Percentiles rank a stretch among this genome's conserved stretches.
Conservation (phyloP, 2,797 vertebrate genomes). For the Rhinichthys osculus region DNA sequence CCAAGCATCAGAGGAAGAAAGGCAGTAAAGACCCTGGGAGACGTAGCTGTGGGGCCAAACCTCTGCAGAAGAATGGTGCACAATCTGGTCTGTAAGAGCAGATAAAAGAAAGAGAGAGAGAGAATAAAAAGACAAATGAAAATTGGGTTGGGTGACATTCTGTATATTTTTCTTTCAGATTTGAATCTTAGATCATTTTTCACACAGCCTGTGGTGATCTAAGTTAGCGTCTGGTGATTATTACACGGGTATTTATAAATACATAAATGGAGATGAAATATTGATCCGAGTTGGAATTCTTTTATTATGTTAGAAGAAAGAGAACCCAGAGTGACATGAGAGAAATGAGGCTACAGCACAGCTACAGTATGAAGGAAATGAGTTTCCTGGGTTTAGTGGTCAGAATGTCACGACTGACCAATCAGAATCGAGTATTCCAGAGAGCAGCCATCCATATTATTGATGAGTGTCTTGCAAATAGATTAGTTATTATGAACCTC, state of each 20-base stretch:
- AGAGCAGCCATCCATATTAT: neutral
- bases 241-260: neutral
- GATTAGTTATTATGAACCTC: neutral
- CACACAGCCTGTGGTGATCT: neutral
- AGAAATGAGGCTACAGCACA: neutral
- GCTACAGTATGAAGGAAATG: neutral
- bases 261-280: constrained; percentile 4
- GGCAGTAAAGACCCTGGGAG: constrained; percentile 98
- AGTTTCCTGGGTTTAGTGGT: neutral
- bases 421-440: neutral
- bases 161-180: neutral
- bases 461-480: neutral
- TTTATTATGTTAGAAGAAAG: constrained; percentile 8
- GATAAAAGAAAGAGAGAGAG: constrained; percentile 17
- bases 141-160: neutral
- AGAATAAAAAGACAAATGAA: neutral
- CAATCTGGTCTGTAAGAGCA: constrained; percentile 83
- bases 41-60: constrained; percentile 98
- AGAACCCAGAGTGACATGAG: neutral
- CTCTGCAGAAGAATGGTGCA: constrained; percentile 93
- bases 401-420: neutral
- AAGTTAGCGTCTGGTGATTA: neutral
- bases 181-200: neutral
- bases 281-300: neutral
- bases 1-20: constrained; percentile 97